These are phyloP conservation scores for Ceyx margarethae DNA, from an alignment of 2,113 vertebrate species.

Conservation along the genomic window DNA sequence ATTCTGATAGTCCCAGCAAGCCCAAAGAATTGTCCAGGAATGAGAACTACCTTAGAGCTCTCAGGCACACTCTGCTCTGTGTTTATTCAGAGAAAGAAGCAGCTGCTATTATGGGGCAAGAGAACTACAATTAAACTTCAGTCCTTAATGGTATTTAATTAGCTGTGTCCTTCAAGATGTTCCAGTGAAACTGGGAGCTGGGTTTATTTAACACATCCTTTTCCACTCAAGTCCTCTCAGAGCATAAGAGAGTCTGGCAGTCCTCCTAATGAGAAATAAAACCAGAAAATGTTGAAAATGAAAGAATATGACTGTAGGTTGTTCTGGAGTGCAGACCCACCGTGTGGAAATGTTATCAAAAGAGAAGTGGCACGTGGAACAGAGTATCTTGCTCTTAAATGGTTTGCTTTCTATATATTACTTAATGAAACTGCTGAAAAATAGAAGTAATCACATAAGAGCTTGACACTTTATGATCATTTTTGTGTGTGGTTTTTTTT, in stretches of 20 bases:
- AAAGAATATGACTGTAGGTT: not conserved
- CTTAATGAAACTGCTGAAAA: not conserved
- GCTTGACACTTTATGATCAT: not conserved
- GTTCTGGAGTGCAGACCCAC: not conserved
- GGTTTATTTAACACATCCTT: not conserved
- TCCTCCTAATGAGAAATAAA: not conserved
- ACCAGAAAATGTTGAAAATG: not conserved
- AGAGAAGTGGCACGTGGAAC: not conserved
- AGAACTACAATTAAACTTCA: not conserved
- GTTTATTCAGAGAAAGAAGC: not conserved
- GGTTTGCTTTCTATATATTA: not conserved
- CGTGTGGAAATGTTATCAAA: not conserved
- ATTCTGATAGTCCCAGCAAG: not conserved
- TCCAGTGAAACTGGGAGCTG: slow-evolving; percentile 7
- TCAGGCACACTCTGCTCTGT: not conserved
- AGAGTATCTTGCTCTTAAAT: not conserved
- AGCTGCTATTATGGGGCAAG: not conserved
- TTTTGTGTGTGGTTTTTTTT: not conserved
- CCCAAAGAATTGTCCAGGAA: not conserved
- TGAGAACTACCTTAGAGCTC: not conserved
- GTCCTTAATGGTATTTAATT: not conserved
- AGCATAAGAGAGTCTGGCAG: not conserved
- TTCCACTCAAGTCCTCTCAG: not conserved
- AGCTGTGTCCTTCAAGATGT: not conserved
- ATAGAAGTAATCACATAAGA: not conserved